phyloP scores from a whole-genome alignment of 64 coral and sea anemone species.

The Anthopleura sola region DNA sequence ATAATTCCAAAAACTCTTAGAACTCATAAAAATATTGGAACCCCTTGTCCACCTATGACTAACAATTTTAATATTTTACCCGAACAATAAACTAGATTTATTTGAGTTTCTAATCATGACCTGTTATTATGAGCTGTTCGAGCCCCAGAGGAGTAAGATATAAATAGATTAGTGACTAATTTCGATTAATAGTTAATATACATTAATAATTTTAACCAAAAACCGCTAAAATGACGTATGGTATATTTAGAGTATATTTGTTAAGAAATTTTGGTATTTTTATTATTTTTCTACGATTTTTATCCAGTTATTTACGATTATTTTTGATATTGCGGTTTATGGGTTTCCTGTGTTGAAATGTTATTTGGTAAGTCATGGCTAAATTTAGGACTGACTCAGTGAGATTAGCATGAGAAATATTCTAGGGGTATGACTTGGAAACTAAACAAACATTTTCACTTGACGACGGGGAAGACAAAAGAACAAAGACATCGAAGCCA shows the following conservation, averaged over 20 bases:
- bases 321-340: neutral
- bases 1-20: neutral
- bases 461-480: conserved; percentile 43
- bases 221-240: neutral
- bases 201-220: neutral
- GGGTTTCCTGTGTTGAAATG: conserved; percentile 9
- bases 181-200: neutral
- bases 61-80: neutral
- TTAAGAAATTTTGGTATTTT: neutral
- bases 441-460: conserved; percentile 34
- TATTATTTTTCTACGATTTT: neutral
- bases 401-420: conserved; percentile 29
- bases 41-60: neutral
- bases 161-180: neutral
- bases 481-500: conserved; percentile 25
- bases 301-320: neutral
- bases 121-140: neutral
- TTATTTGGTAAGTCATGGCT: neutral
- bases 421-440: conserved; percentile 36
- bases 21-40: neutral
- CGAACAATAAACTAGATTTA: neutral
- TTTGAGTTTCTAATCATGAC: neutral
- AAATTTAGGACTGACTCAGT: conserved; percentile 40
- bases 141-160: neutral
- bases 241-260: neutral